These are phyloP conservation scores for Homalodisca vitripennis DNA, from an alignment of 1,140 invertebrate genomes.

Conservation along the genomic window DNA sequence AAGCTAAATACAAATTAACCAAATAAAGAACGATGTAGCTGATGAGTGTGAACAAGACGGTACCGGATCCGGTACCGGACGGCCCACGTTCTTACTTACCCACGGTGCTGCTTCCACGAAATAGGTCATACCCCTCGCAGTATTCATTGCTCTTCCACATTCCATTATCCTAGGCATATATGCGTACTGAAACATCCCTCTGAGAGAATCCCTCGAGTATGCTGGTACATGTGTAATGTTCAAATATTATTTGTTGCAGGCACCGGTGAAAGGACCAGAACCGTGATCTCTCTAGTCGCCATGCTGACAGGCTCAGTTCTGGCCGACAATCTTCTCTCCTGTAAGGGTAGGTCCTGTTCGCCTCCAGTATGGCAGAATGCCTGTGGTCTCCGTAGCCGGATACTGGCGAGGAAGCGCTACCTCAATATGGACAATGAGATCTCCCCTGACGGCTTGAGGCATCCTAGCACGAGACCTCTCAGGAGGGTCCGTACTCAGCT, in stretches of 20 bases:
- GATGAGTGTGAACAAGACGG: too few species aligned
- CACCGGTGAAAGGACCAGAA: slow-evolving; percentile 45
- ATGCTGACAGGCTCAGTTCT: slow-evolving; percentile 36
- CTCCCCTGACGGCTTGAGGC: slow-evolving; percentile 11
- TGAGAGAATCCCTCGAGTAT: too few species aligned
- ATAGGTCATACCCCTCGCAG: too few species aligned
- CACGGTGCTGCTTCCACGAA: too few species aligned
- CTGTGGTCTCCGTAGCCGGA: slow-evolving; percentile 43
- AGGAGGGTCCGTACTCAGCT: slow-evolving; percentile 49
- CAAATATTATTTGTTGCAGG: slow-evolving; percentile 27
- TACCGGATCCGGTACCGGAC: too few species aligned
- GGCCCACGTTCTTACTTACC: too few species aligned
- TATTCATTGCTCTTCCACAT: too few species aligned
- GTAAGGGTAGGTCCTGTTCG: slow-evolving; percentile 21
- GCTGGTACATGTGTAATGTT: too few species aligned
- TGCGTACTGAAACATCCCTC: too few species aligned
- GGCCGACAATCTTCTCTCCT: slow-evolving; percentile 33
- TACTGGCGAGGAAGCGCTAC: neutral
- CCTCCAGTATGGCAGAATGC: slow-evolving; percentile 48
- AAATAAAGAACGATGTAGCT: too few species aligned
- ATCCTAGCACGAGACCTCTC: slow-evolving; percentile 38
- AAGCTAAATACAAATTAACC: too few species aligned
- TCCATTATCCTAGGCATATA: too few species aligned
- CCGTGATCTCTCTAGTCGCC: slow-evolving; percentile 33
- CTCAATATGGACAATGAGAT: slow-evolving; percentile 15